phyloP scores from a whole-genome alignment of 1,140 invertebrate genomes.

The Tetranychus cinnabarinus region DNA sequence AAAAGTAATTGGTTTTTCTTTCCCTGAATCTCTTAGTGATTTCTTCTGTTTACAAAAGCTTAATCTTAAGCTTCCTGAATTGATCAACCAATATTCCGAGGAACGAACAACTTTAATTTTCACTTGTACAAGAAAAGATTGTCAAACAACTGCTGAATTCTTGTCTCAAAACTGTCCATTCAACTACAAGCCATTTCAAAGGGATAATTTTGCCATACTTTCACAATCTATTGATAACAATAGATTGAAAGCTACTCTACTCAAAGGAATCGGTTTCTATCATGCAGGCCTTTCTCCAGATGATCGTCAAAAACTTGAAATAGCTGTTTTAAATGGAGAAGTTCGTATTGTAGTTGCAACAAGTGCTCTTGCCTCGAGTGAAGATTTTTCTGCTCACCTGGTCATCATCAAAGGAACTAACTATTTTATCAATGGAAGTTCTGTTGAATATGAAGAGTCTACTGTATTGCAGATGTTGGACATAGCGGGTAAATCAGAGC shows the following conservation, averaged over 20 bases:
- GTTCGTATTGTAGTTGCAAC: slow-evolving; percentile 79
- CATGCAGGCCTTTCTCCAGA: slow-evolving; percentile 92
- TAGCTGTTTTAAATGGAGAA: slow-evolving; percentile 35
- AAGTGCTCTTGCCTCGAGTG: slow-evolving; percentile 80
- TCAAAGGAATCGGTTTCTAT: slow-evolving; percentile 81
- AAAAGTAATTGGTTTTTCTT: slow-evolving; percentile 42
- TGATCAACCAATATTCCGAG: slow-evolving; percentile 42
- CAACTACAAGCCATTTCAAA: slow-evolving; percentile 27
- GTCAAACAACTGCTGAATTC: slow-evolving; percentile 33
- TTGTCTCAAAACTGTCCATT: slow-evolving; percentile 29
- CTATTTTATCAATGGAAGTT: slow-evolving; percentile 36
- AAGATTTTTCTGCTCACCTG: slow-evolving; percentile 79
- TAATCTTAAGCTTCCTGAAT: slow-evolving; percentile 40
- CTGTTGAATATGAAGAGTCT: slow-evolving; percentile 42
- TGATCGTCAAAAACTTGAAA: slow-evolving; percentile 84
- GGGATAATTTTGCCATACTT: slow-evolving; percentile 22
- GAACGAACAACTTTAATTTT: slow-evolving; percentile 53
- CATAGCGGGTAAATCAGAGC: slow-evolving; percentile 47
- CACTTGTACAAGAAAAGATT: slow-evolving; percentile 47
- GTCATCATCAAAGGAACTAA: slow-evolving; percentile 54
- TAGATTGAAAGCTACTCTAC: slow-evolving; percentile 45
- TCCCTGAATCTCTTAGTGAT: slow-evolving; percentile 23
- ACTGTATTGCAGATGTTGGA: slow-evolving; percentile 61
- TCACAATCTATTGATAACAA: slow-evolving; percentile 30
- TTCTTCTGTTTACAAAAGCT: slow-evolving; percentile 52